A percentile compares a stretch with the other conserved stretches of the same genome.
phyloP scores from a whole-genome alignment of 2,888 invertebrate species.

The Iselma pallidipennis region DNA sequence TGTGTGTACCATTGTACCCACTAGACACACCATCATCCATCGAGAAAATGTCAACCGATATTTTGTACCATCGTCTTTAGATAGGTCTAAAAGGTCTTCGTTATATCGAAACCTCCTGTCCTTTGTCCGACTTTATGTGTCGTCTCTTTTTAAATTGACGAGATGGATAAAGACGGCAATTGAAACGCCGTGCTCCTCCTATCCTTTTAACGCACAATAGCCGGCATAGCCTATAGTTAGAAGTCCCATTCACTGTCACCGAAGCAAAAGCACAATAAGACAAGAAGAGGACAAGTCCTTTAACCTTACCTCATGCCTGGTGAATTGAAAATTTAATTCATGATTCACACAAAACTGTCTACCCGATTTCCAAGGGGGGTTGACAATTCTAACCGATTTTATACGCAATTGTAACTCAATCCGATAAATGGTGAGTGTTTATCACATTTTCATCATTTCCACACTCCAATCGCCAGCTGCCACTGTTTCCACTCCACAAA shows the following conservation, averaged over 20 bases:
- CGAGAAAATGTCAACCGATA: conserved; percentile 41
- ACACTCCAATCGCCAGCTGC: background rate
- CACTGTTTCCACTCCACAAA: background rate
- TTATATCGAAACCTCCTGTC: conserved; percentile 32
- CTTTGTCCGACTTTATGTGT: conserved; percentile 21
- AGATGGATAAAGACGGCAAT: conserved; percentile 25
- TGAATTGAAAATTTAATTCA: conserved; percentile 16
- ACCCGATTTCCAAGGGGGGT: too few relatives aligned
- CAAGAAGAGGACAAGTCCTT: conserved; percentile 21
- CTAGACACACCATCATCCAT: conserved; percentile 28
- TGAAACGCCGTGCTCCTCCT: conserved; percentile 39
- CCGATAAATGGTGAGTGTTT: background rate
- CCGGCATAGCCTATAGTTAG: conserved; percentile 42
- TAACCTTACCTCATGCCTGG: conserved; percentile 13
- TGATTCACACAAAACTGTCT: background rate
- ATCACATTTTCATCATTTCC: background rate
- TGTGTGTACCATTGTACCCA: conserved; percentile 25
- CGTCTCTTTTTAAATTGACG: conserved; percentile 16
- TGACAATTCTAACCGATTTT: background rate
- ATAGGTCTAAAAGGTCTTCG: conserved; percentile 30
- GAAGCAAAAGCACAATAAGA: conserved; percentile 40
- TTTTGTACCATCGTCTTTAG: conserved; percentile 30
- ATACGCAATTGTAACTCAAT: background rate
- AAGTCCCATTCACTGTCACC: conserved; percentile 42
- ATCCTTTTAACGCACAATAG: conserved; percentile 47